Conservation (phyloP, 1,140 invertebrate species). For the Drosophila pachea region DNA sequence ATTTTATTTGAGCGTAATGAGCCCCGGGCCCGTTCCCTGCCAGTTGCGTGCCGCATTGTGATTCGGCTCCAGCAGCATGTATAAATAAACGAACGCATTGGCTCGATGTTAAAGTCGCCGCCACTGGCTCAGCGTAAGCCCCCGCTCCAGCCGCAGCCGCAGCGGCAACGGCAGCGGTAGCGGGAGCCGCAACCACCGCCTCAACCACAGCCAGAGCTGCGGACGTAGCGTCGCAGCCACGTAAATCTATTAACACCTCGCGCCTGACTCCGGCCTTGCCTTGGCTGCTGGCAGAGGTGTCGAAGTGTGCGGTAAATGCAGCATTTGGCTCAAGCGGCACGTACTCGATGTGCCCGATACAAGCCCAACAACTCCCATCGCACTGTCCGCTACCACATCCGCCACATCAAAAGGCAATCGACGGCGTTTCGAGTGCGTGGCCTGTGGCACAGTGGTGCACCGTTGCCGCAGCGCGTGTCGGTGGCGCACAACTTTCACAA, state of each 20-base stretch:
- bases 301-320: constrained; percentile 62
- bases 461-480: not conserved
- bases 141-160: constrained; percentile 13
- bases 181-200: constrained; percentile 34
- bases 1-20: constrained; percentile 61
- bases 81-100: constrained; percentile 51
- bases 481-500: constrained; percentile 45
- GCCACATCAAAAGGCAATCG: constrained; percentile 74
- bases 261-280: constrained; percentile 19
- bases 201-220: not conserved
- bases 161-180: not conserved
- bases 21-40: constrained; percentile 27
- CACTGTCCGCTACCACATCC: constrained; percentile 21
- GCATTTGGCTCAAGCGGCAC: constrained; percentile 64
- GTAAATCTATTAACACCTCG: constrained; percentile 76
- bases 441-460: constrained; percentile 17
- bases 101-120: constrained; percentile 31
- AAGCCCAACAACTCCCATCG: constrained; percentile 1
- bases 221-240: constrained; percentile 35
- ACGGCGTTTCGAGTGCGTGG: constrained; percentile 25
- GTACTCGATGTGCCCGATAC: constrained; percentile 37
- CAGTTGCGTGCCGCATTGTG: constrained; percentile 56
- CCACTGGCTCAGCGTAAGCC: not conserved
- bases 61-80: constrained; percentile 43
- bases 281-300: constrained; percentile 44